Evolutionary conservation across 2,888 invertebrate genomes (phyloP).

Genomic region (Monoplex corrugatus): DNA sequence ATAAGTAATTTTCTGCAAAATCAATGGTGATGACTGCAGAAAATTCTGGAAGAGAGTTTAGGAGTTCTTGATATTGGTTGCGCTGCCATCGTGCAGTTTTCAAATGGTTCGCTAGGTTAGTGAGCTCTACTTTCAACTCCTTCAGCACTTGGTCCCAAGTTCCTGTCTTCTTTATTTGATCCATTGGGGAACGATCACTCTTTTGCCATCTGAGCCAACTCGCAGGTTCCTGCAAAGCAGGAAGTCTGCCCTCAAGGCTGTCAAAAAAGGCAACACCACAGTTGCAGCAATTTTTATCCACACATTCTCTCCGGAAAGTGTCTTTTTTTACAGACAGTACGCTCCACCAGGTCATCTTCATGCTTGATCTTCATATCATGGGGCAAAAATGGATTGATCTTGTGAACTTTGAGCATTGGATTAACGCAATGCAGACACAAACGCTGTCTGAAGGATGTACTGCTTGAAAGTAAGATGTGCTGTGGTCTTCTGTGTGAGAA

Average conservation of each 20-base stretch:
- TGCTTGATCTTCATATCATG: conserved; percentile 17
- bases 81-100: conserved; percentile 38
- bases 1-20: conserved; percentile 54
- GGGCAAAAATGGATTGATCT: conserved; percentile 22
- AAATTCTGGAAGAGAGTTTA: conserved; percentile 28
- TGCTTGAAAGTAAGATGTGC: conserved; percentile 9
- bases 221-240: conserved; percentile 8
- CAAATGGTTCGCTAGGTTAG: conserved; percentile 24
- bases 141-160: neutral
- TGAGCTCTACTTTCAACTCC: neutral
- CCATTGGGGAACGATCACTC: neutral
- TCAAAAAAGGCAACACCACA: conserved; percentile 16
- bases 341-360: conserved; percentile 22
- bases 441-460: conserved; percentile 5
- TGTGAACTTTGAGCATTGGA: conserved; percentile 8
- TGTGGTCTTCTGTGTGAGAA: conserved; percentile 13
- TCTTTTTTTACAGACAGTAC: neutral
- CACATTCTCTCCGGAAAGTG: conserved; percentile 12
- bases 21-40: conserved; percentile 51
- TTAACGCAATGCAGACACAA: conserved; percentile 22
- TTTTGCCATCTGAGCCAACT: conserved; percentile 11
- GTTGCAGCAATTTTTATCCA: conserved; percentile 7
- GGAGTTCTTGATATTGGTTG: conserved; percentile 21
- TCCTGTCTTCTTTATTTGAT: conserved; percentile 14
- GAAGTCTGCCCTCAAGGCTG: conserved; percentile 3